Evolutionary conservation across 2,113 vertebrate genomes (phyloP), one percentile per base, ranked within the genome.

Genomic region (Chaenocephalus aceratus): DNA sequence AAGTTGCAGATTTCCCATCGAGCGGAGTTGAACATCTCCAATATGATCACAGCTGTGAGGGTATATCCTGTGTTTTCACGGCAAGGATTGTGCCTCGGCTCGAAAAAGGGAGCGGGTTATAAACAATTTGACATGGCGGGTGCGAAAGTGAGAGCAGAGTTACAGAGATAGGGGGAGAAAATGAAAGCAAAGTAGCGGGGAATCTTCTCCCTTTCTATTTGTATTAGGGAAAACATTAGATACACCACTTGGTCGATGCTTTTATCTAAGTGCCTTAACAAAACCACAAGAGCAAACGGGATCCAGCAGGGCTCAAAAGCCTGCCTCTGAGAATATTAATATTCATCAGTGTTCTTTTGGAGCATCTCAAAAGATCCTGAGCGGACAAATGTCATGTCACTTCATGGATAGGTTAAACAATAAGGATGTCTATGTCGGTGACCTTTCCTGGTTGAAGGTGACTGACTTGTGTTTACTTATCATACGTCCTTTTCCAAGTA

Each of bases 401-500:
- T 91, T 83, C 44, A 76, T 84, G 81, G 52, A 46, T 18, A 58
- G 73, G 54, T 69, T 83, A 44, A 63, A 83, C 60, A 78, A 72
- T 60, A 59, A 80, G 54, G 63, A 64, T 73, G 85, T 86, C 87
- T 86, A 73, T 79, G 82, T 76, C 82, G 51, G 74, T 56, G 86
- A 49, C 84, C 77, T 51, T 61, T 84, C 49, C 64, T 15, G 57
- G 62, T 74, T 58, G 53, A 85, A 77, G 68, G 73, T 85, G 83
- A 79, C 75, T 71, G 75, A 77, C 76, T 82, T 83, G 75, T 61
- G 60, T 87, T 86, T 65, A 82, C 82, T 87, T 82, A 69, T 84
- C 79, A 65, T 79, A 73, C 57, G 68, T 71, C 56, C 79, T 79
- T 79, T 89, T 92, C 88, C 81, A 77, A 76, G 75, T 16, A 68